These are phyloP conservation scores for Rambutsinella grinnellia DNA, from an alignment of 2,888 invertebrate species.

Conservation along the genomic window DNA sequence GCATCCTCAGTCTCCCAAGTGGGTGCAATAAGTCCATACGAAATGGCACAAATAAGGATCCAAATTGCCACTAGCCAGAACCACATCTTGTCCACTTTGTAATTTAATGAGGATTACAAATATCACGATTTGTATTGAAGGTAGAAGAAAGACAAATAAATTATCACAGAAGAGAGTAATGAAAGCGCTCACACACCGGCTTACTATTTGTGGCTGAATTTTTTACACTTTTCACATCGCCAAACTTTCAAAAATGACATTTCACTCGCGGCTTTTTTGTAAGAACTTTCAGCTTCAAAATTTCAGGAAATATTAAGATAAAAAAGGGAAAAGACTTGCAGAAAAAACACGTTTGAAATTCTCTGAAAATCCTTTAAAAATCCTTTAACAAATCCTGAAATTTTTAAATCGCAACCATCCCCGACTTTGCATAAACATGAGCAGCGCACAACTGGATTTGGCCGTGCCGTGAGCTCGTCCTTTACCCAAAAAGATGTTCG, in stretches of 20 bases:
- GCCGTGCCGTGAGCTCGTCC: background rate
- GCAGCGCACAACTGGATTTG: conserved; percentile 12
- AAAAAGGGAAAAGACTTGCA: background rate
- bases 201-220: background rate
- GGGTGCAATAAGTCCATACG: conserved; percentile 17
- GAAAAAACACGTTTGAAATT: background rate
- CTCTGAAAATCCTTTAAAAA: background rate
- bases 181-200: background rate
- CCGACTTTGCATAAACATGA: background rate
- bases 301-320: conserved; percentile 31
- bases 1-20: too few species aligned
- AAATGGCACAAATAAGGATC: conserved; percentile 47
- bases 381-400: background rate
- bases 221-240: background rate
- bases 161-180: conserved; percentile 28
- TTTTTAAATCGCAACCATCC: background rate
- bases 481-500: conserved; percentile 31
- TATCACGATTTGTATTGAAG: conserved; percentile 42
- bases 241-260: background rate
- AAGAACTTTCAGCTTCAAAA: background rate
- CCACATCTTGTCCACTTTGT: conserved; percentile 37
- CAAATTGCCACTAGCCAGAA: conserved; percentile 47
- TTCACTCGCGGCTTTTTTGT: background rate
- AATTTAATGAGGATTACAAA: conserved; percentile 18
- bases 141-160: conserved; percentile 3